A percentile compares a stretch with the other conserved stretches of the same genome.
Conservation (phyloP, 2,888 invertebrate genomes). For the Acrobasis consociella region DNA sequence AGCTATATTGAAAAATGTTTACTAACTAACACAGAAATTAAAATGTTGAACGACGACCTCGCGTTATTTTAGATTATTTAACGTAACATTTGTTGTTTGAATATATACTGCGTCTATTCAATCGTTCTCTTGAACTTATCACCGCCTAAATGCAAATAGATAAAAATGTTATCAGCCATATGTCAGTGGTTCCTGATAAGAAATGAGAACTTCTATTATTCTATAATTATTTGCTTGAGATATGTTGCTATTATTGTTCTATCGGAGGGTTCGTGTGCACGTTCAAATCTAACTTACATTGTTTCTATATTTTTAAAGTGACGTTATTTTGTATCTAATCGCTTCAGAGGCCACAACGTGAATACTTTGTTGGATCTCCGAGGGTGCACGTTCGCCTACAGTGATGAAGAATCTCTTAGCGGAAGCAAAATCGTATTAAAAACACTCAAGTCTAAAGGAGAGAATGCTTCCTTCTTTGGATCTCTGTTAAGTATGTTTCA, state of each 20-base stretch:
- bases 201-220: conserved; percentile 59
- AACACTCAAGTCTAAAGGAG: conserved; percentile 79
- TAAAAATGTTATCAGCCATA: conserved; percentile 74
- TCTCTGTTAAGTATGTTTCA: conserved; percentile 75
- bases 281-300: too few species aligned
- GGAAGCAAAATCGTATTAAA: conserved; percentile 80
- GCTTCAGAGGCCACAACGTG: conserved; percentile 78
- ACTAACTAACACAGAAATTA: too few species aligned
- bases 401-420: conserved; percentile 79
- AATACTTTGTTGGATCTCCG: conserved; percentile 81
- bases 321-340: neutral
- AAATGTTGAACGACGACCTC: too few species aligned
- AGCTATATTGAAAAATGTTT: neutral
- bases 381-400: conserved; percentile 82
- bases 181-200: conserved; percentile 72
- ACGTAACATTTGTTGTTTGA: too few species aligned
- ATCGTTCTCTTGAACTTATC: conserved; percentile 28
- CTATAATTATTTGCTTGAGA: conserved; percentile 55
- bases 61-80: too few species aligned
- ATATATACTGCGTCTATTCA: neutral
- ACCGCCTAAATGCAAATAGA: conserved; percentile 57
- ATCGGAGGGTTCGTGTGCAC: conserved; percentile 30
- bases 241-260: conserved; percentile 46
- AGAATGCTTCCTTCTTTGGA: conserved; percentile 84
- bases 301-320: conserved; percentile 24